Percentiles rank a stretch among this genome's conserved stretches.
Conservation (phyloP, 2,113 vertebrate species). For the Pao palembangensis region DNA sequence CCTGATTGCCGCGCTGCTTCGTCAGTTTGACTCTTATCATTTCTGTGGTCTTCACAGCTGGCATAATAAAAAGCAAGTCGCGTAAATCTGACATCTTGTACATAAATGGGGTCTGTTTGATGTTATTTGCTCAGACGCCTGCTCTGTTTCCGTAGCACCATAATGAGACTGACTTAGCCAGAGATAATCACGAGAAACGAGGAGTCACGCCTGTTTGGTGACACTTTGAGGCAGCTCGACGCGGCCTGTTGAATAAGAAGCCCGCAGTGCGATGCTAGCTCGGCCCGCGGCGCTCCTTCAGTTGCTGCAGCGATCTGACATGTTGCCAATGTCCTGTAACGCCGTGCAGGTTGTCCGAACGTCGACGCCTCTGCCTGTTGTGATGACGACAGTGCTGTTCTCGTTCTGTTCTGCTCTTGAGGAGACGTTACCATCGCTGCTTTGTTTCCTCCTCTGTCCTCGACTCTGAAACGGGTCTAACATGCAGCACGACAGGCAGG, state of each 20-base stretch:
- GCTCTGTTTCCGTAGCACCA: slow-evolving; percentile 23
- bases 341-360: slow-evolving; percentile 48
- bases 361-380: slow-evolving; percentile 51
- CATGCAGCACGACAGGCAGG: slow-evolving; percentile 9
- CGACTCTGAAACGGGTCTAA: slow-evolving; percentile 9
- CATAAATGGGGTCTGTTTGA: slow-evolving; percentile 16
- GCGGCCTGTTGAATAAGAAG: too few relatives aligned
- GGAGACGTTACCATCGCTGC: slow-evolving; percentile 51
- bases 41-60: slow-evolving; percentile 21
- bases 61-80: slow-evolving; percentile 25
- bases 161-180: slow-evolving; percentile 2
- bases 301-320: neutral
- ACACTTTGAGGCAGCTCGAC: neutral
- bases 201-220: slow-evolving; percentile 20
- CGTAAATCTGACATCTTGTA: slow-evolving; percentile 7
- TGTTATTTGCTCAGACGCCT: neutral
- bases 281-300: neutral
- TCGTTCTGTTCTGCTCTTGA: slow-evolving; percentile 50
- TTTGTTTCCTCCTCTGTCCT: slow-evolving; percentile 31
- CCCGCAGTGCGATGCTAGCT: too few relatives aligned
- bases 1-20: slow-evolving; percentile 47
- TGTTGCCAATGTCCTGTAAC: slow-evolving; percentile 9
- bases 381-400: slow-evolving; percentile 42
- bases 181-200: neutral
- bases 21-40: slow-evolving; percentile 49